phyloP scores from a whole-genome alignment of 2,797 vertebrate species.

The Pantherophis alleghaniensis region DNA sequence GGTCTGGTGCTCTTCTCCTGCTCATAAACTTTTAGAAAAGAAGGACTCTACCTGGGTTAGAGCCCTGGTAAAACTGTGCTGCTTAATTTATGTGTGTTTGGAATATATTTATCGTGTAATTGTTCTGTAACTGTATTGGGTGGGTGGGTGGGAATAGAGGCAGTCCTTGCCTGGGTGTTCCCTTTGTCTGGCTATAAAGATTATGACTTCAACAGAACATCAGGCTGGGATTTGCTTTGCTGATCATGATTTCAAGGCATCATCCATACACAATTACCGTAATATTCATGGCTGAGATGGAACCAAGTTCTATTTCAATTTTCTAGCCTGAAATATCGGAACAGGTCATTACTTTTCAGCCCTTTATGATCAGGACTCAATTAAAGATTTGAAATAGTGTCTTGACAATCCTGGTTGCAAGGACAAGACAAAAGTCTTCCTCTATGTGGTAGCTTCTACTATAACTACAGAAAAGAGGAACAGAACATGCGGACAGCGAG shows the following conservation, averaged over 20 bases:
- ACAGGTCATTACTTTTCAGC: not conserved
- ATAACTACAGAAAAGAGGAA: not conserved
- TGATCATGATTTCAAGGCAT: not conserved
- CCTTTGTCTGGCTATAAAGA: conserved; percentile 3
- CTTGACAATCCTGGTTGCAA: not conserved
- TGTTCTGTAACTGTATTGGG: conserved; percentile 57
- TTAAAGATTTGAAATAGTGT: not conserved
- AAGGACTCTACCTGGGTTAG: conserved; percentile 39
- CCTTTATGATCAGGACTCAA: not conserved
- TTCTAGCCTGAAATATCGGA: not conserved
- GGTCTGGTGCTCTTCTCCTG: not conserved
- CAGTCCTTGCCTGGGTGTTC: not conserved
- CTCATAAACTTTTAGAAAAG: conserved; percentile 32
- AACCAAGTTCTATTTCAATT: not conserved
- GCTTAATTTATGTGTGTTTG: conserved; percentile 69
- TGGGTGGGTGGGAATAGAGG: not conserved
- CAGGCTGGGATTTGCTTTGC: not conserved
- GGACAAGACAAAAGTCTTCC: no score
- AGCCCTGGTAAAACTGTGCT: not conserved
- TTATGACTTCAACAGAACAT: not conserved
- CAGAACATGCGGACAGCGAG: not conserved
- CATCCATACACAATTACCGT: not conserved
- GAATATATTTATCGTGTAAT: conserved; percentile 67
- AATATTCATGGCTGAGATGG: not conserved
- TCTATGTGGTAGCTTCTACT: not conserved